These are phyloP conservation scores for Apis dorsata DNA, from an alignment of 1,140 invertebrate genomes.

Conservation along the genomic window DNA sequence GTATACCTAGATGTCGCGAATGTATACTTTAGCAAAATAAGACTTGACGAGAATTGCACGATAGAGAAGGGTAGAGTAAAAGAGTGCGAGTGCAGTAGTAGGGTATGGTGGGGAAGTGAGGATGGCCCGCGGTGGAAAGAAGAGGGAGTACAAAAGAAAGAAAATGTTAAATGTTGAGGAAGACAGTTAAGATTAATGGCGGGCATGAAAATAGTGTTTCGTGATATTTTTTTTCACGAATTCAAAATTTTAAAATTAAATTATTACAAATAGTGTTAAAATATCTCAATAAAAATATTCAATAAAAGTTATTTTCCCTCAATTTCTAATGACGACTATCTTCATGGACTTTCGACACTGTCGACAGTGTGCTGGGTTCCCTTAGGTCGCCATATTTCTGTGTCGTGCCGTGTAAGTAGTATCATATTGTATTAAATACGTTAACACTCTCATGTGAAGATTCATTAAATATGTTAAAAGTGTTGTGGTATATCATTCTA, in stretches of 20 bases:
- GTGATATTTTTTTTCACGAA: constrained; percentile 2
- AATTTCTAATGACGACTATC: not conserved
- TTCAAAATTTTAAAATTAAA: not conserved
- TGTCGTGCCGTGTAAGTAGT: constrained; percentile 19
- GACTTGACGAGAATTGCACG: too few relatives aligned
- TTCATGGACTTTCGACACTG: not conserved
- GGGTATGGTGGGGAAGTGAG: not conserved
- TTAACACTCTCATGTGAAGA: not conserved
- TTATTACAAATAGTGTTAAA: not conserved
- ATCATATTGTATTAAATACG: constrained; percentile 9
- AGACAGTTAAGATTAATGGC: constrained; percentile 32
- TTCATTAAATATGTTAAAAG: not conserved
- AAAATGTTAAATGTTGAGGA: constrained; percentile 11
- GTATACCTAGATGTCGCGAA: not conserved
- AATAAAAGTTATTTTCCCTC: not conserved
- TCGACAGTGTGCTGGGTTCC: constrained; percentile 2
- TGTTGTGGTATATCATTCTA: not conserved
- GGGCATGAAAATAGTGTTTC: not conserved
- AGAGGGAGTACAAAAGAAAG: not conserved
- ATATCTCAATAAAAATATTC: not conserved
- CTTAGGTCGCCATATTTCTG: constrained; percentile 36
- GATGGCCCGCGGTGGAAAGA: not conserved
- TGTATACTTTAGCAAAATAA: not conserved
- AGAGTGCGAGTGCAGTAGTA: not conserved
- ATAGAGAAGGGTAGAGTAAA: constrained; percentile 1